Evolutionary conservation across 2,888 invertebrate genomes (phyloP).

Genomic region (Hipparchia sbordonii): DNA sequence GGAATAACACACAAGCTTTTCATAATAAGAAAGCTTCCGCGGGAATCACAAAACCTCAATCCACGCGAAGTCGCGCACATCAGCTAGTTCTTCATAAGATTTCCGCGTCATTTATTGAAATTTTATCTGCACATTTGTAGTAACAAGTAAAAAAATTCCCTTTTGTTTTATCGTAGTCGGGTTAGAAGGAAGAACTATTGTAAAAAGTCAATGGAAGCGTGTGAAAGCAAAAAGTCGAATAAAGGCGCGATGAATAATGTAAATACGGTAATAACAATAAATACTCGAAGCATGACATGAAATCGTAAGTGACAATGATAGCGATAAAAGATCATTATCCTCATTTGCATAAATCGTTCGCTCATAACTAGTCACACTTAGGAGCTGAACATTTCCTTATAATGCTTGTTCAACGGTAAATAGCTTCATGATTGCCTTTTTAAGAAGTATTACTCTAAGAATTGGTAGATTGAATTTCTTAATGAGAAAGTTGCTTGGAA

Average conservation of each 20-base stretch:
- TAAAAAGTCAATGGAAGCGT: neutral
- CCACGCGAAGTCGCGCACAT: no score
- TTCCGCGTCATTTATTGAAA: no score
- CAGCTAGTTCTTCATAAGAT: no score
- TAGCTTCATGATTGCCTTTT: neutral
- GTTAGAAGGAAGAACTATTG: no score
- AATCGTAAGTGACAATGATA: slow-evolving; percentile 4
- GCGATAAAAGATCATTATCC: slow-evolving; percentile 13
- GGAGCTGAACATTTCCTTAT: slow-evolving; percentile 4
- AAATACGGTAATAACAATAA: slow-evolving; percentile 1
- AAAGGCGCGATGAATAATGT: neutral
- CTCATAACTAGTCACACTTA: neutral
- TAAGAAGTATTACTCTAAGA: neutral
- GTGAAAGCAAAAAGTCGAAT: slow-evolving; percentile 2
- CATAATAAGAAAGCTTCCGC: no score
- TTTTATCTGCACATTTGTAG: no score
- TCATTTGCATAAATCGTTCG: slow-evolving; percentile 6
- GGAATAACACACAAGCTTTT: no score
- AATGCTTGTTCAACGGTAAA: slow-evolving; percentile 2
- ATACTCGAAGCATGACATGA: slow-evolving; percentile 1
- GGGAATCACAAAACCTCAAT: no score
- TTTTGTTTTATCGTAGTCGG: no score
- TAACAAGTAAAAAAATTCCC: no score
- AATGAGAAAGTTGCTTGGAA: no score
- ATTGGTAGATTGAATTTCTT: no score